phyloP scores from a whole-genome alignment of 2,888 invertebrate genomes.

The Carabus problematicus region DNA sequence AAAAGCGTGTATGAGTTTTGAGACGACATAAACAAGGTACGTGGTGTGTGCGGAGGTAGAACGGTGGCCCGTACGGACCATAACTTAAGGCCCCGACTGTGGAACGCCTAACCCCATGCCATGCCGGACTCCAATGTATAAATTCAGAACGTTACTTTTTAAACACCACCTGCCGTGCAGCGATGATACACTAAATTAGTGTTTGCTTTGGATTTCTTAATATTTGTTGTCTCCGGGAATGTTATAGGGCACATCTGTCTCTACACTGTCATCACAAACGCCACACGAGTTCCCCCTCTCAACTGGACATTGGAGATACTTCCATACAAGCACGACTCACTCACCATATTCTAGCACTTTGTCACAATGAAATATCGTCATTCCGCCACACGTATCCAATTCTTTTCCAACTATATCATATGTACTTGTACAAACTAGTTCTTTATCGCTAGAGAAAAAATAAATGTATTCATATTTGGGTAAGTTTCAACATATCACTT shows the following conservation, averaged over 20 bases:
- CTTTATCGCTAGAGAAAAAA: no score
- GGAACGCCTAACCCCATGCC: conserved; percentile 60
- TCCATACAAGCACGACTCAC: not conserved
- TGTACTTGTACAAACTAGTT: no score
- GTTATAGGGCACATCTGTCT: conserved; percentile 51
- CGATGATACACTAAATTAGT: conserved; percentile 56
- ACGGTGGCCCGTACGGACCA: conserved; percentile 33
- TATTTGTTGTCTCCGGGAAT: conserved; percentile 54
- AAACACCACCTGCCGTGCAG: conserved; percentile 54
- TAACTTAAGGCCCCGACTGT: conserved; percentile 54
- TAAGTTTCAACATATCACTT: no score
- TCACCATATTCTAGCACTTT: conserved; percentile 28
- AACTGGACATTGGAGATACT: conserved; percentile 14
- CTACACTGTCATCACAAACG: conserved; percentile 51
- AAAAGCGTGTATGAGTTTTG: conserved; percentile 16
- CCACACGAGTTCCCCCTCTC: conserved; percentile 13
- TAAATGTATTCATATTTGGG: no score
- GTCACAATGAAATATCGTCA: conserved; percentile 17
- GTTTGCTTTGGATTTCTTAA: conserved; percentile 54
- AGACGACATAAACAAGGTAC: conserved; percentile 13
- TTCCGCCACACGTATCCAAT: no score
- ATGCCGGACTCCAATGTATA: conserved; percentile 52
- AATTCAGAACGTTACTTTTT: conserved; percentile 51
- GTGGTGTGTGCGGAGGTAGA: conserved; percentile 22
- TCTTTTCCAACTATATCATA: no score